These are phyloP conservation scores for Drosophila multiciliata DNA, from an alignment of 2,888 invertebrate genomes.

Conservation along the genomic window DNA sequence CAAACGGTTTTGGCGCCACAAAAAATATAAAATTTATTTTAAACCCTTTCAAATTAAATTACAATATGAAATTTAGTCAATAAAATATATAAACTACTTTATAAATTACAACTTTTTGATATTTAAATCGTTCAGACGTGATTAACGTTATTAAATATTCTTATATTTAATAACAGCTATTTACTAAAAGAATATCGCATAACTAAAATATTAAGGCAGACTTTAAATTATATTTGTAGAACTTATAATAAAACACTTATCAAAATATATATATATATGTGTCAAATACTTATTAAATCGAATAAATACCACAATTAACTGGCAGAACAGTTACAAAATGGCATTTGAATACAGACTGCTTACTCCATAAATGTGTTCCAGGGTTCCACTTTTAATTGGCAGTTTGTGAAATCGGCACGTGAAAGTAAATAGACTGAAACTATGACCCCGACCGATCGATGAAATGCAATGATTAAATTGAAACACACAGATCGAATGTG, in stretches of 20 bases:
- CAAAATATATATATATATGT: background rate
- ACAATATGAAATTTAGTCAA: background rate
- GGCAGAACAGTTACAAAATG: background rate
- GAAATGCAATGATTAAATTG: conserved; percentile 22
- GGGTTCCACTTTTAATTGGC: background rate
- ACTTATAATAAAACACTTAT: background rate
- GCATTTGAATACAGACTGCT: background rate
- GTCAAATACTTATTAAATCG: background rate
- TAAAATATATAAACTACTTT: background rate
- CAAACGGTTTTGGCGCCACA: background rate
- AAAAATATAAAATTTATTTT: background rate
- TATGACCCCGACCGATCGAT: conserved; percentile 25
- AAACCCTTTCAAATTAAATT: background rate
- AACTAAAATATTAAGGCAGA: background rate
- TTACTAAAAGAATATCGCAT: background rate
- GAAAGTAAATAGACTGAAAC: conserved; percentile 8
- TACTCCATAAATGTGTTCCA: background rate
- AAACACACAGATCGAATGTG: conserved; percentile 12
- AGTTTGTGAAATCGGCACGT: background rate
- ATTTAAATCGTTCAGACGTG: too few species aligned
- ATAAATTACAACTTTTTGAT: background rate
- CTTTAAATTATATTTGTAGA: background rate
- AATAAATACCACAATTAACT: background rate
- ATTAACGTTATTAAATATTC: too few species aligned
- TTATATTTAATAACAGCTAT: background rate